Evolutionary conservation across 1,140 invertebrate species (phyloP).

Genomic region (Asobara japonica): DNA sequence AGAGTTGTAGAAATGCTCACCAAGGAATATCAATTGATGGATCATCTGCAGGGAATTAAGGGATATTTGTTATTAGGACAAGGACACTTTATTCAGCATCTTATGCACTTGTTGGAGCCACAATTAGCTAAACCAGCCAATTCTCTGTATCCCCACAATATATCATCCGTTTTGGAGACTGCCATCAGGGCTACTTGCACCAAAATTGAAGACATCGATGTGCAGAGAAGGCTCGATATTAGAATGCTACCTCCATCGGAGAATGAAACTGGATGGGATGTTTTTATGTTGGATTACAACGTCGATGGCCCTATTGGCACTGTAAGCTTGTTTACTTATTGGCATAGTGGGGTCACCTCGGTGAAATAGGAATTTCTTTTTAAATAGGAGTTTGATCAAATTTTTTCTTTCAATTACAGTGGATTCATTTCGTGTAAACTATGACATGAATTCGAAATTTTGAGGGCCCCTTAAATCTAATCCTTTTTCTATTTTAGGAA

Average conservation of each 20-base stretch:
- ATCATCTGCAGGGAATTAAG: constrained; percentile 91
- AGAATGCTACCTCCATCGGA: constrained; percentile 79
- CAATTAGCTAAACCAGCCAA: constrained; percentile 91
- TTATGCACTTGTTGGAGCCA: constrained; percentile 89
- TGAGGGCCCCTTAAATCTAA: too few relatives aligned
- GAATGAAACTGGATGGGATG: constrained; percentile 94
- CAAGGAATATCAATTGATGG: constrained; percentile 87
- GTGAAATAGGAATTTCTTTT: too few relatives aligned
- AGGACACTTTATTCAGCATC: constrained; percentile 93
- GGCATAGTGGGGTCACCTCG: background rate
- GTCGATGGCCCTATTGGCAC: constrained; percentile 93
- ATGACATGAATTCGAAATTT: too few relatives aligned
- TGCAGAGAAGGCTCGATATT: constrained; percentile 87
- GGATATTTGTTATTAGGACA: constrained; percentile 92
- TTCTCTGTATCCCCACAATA: constrained; percentile 87
- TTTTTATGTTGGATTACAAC: constrained; percentile 93
- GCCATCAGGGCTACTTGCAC: constrained; percentile 94
- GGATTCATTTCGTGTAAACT: too few relatives aligned
- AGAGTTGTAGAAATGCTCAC: constrained; percentile 88
- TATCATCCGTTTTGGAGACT: constrained; percentile 89
- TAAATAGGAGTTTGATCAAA: too few relatives aligned
- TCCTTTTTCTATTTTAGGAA: too few relatives aligned
- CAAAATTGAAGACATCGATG: constrained; percentile 92
- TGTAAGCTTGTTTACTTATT: constrained; percentile 60
- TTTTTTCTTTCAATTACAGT: too few relatives aligned